Conservation (phyloP, 2,113 vertebrate species). For the Trematocara variabile region DNA sequence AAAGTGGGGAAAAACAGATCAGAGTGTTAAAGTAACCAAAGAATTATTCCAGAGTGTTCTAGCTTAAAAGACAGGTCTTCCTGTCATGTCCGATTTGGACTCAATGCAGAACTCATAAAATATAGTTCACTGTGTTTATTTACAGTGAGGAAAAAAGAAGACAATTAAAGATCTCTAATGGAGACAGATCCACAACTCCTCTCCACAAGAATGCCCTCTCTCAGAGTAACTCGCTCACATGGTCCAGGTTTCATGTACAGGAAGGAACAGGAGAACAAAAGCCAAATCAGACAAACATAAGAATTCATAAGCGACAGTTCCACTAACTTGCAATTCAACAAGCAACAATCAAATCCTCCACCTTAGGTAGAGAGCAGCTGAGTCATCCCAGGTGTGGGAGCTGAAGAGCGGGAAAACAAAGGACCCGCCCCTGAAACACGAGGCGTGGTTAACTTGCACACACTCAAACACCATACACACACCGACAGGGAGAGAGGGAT, state of each 20-base stretch:
- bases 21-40: not conserved
- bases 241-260: not conserved
- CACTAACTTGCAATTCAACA: not conserved
- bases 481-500: not conserved
- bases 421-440: not conserved
- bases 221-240: not conserved
- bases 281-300: not conserved
- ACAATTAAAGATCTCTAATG: not conserved
- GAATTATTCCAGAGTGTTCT: not conserved
- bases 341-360: not conserved
- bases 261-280: not conserved
- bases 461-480: not conserved
- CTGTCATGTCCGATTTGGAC: not conserved
- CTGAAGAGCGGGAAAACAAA: fast-evolving
- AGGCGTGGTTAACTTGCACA: not conserved
- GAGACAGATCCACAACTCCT: not conserved
- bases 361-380: not conserved
- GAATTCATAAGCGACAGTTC: not conserved
- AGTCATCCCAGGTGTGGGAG: not conserved
- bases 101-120: not conserved
- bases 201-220: not conserved
- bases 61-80: not conserved
- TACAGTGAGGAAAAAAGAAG: not conserved
- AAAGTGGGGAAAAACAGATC: fast-evolving
- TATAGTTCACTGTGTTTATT: not conserved